A percentile compares a stretch with the other conserved stretches of the same genome.
Conservation (phyloP, 2,797 vertebrate species). For the Sebastes iracundus region DNA sequence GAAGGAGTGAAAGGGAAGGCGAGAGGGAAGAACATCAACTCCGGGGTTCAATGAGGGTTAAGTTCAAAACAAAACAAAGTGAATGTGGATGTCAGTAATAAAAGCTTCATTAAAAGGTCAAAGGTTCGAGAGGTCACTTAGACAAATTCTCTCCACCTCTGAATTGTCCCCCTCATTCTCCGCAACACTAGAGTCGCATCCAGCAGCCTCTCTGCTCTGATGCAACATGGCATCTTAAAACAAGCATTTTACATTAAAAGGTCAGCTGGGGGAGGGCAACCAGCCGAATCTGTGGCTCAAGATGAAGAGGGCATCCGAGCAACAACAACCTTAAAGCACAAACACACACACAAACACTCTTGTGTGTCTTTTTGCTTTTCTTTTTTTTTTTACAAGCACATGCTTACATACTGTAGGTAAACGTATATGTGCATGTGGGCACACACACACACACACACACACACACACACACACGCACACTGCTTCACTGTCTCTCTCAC, state of each 20-base stretch:
- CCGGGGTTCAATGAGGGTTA: slow-evolving; percentile 58
- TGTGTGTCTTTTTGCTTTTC: slow-evolving; percentile 24
- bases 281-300: slow-evolving; percentile 36
- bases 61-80: slow-evolving; percentile 64
- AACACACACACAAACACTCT: slow-evolving; percentile 4
- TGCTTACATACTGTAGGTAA: not conserved
- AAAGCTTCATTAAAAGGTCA: slow-evolving; percentile 78
- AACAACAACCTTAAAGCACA: slow-evolving; percentile 23
- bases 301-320: slow-evolving; percentile 42
- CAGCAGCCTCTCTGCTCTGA: slow-evolving; percentile 61
- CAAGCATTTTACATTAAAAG: slow-evolving; percentile 79
- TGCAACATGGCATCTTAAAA: slow-evolving; percentile 80
- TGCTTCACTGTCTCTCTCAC: not conserved
- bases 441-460: slow-evolving; percentile 3
- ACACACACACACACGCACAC: slow-evolving; percentile 4
- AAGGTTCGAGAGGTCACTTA: slow-evolving; percentile 68
- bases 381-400: not conserved
- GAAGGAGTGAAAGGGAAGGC: slow-evolving; percentile 63
- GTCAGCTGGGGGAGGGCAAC: slow-evolving; percentile 71
- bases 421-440: slow-evolving; percentile 4
- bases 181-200: slow-evolving; percentile 53
- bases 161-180: slow-evolving; percentile 66
- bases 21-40: slow-evolving; percentile 18
- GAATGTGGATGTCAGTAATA: slow-evolving; percentile 67
- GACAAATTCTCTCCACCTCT: slow-evolving; percentile 64